Evolutionary conservation across 2,113 vertebrate genomes (phyloP), one percentile per base, ranked within the genome.

Genomic region (Phycodurus eques): DNA sequence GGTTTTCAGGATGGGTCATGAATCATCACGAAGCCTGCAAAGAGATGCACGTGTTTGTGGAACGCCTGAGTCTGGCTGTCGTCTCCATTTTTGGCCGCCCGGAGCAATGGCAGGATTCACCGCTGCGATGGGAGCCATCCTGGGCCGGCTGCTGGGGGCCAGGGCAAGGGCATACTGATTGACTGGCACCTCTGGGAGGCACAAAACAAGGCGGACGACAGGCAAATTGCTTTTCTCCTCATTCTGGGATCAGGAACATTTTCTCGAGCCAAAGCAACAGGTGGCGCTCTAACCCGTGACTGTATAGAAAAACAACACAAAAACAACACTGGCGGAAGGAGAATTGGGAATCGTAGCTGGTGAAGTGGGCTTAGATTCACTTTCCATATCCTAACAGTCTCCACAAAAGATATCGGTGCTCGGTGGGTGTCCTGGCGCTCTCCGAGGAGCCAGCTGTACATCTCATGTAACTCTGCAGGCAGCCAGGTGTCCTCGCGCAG

Each of bases 401-500:
- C 54, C 64, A 27, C 19, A 39, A 17, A 47, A 47, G 22, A 51
- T 70, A 68, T 63, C 69, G 39, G 65, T 62, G 65, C 63, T 61
- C 64, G 27, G 70, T 66, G 70, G 66, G 78, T 68, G 76, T 59
- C 71, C 33, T 54, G 31, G 68, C 70, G 71, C 77, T 79, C 73
- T 83, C 70, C 53, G 22, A 77, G 78, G 80, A 81, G 73, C 59
- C 53, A 49, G 47, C 74, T 77, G 76, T 80, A 77, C 85, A 88
- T 91, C 35, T 39, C 82, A 84, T 84, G 79, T 84, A 65, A 73
- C 85, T 80, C 81, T 77, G 85, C 80, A 70, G 80, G 78, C 84
- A 78, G 78, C 80, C 85, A 87, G 79, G 80, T 85, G 88, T 80
- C 89, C 87, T 90, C 88, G 89, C 83, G 80, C 80, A 87, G 84